These are phyloP conservation scores for Buphagus erythrorhynchus DNA, from an alignment of 2,797 vertebrate species.

Conservation along the genomic window DNA sequence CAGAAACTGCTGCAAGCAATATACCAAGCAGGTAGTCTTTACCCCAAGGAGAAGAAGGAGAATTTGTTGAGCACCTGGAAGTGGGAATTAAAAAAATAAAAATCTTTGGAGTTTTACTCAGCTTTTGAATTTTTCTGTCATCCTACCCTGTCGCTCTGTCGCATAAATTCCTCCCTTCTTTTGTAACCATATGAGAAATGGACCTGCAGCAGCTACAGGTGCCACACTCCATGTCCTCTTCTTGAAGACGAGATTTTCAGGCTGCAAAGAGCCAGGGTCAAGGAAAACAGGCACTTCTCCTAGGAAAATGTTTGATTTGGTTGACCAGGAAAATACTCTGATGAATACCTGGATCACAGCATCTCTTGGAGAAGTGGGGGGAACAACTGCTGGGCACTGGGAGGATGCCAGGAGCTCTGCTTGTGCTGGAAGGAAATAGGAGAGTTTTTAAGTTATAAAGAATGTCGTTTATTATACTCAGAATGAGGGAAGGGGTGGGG, in stretches of 20 bases:
- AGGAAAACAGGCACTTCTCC: not conserved
- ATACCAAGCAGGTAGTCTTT: not conserved
- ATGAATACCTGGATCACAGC: not conserved
- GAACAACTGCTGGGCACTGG: not conserved
- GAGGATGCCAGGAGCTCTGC: not conserved
- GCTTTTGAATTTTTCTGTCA: not conserved
- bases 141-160: not conserved
- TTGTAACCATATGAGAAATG: not conserved
- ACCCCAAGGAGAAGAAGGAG: not conserved
- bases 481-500: not conserved
- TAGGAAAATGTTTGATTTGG: not conserved
- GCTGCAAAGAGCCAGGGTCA: not conserved
- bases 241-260: not conserved
- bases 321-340: not conserved
- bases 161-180: not conserved
- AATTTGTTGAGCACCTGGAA: not conserved
- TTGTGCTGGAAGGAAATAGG: not conserved
- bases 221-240: not conserved
- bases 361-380: not conserved
- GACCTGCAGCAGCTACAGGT: not conserved
- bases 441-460: not conserved
- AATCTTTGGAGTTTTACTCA: not conserved
- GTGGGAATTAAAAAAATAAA: not conserved
- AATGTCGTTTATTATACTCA: not conserved
- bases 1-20: not conserved